Percentiles rank a stretch among this genome's conserved stretches.
These are phyloP conservation scores for Eudyptes chrysolophus DNA, from an alignment of 2,113 vertebrate genomes.

Conservation along the genomic window DNA sequence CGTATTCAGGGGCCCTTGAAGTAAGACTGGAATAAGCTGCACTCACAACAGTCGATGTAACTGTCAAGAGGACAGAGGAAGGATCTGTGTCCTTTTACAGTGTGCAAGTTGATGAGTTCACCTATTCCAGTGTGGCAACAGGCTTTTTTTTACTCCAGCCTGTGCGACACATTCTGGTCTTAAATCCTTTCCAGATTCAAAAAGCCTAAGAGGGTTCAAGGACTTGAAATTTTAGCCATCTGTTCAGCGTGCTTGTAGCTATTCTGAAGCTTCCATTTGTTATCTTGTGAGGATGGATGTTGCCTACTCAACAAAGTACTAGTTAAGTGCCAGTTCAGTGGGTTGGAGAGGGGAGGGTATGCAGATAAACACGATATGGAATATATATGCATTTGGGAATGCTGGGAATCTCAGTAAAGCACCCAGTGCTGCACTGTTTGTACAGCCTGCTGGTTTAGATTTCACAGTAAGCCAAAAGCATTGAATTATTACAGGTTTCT, in stretches of 20 bases:
- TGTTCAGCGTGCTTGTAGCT: not conserved
- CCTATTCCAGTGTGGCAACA: not conserved
- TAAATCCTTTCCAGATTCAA: not conserved
- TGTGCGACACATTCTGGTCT: not conserved
- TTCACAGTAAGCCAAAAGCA: not conserved
- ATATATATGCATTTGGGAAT: not conserved
- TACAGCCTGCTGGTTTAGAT: not conserved
- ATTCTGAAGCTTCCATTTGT: not conserved
- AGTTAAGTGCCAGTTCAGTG: not conserved
- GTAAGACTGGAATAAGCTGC: not conserved
- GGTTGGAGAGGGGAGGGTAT: not conserved
- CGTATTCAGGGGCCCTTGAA: not conserved
- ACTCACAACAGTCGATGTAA: fast-evolving
- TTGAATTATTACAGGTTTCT: not conserved
- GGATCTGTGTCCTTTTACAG: not conserved
- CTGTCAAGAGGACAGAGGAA: not conserved
- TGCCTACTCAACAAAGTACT: not conserved
- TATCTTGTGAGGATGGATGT: not conserved
- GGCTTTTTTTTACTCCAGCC: not conserved
- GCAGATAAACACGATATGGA: not conserved
- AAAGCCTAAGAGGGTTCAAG: not conserved
- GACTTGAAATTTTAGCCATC: not conserved
- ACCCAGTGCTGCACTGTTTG: not conserved
- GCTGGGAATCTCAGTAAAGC: not conserved
- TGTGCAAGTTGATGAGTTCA: not conserved